Evolutionary conservation across 1,140 invertebrate genomes (phyloP).

Genomic region (fruit fly (Drosophila melanogaster)): Release_6_plus_ISO1_MT NT_033779.5:16557501-16558000

Average conservation of each 20-base stretch:
- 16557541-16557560: not conserved
- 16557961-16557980: slow-evolving; percentile 30
- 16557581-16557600: not conserved
- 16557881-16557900: slow-evolving; percentile 45
- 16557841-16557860: slow-evolving; percentile 36
- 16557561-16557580: not conserved
- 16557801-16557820: slow-evolving; percentile 42
- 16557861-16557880: slow-evolving; percentile 43
- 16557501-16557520: not conserved
- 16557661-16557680: not conserved
- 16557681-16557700: slow-evolving; percentile 59
- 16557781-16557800: slow-evolving; percentile 39
- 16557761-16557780: slow-evolving; percentile 3
- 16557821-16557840: slow-evolving; percentile 43
- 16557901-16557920: slow-evolving; percentile 49
- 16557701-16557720: slow-evolving; percentile 68
- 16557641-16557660: slow-evolving; percentile 27
- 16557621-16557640: not conserved
- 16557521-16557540: too few species aligned
- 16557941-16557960: slow-evolving; percentile 8
- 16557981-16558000: slow-evolving; percentile 5
- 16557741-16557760: not conserved
- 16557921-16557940: slow-evolving; percentile 24
- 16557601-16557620: slow-evolving; percentile 12
- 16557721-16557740: slow-evolving; percentile 54